A percentile compares a stretch with the other conserved stretches of the same genome.
phyloP scores from a whole-genome alignment of 1,140 invertebrate genomes.

The Homarus americanus region DNA sequence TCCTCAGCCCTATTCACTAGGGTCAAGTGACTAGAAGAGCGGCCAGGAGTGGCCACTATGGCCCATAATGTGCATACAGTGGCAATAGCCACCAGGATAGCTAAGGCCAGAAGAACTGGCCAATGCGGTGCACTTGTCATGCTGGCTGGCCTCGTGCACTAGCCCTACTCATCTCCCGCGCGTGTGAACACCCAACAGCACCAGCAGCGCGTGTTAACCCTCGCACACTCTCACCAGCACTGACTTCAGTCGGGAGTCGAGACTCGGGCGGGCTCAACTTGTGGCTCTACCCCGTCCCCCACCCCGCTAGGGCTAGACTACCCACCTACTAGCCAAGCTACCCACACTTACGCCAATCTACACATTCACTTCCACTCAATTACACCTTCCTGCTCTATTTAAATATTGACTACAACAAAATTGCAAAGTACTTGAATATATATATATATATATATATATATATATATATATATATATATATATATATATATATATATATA shows the following conservation, averaged over 20 bases:
- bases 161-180: slow-evolving; percentile 15
- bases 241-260: too few species aligned
- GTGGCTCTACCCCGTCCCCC: not conserved
- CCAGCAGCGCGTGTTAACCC: slow-evolving; percentile 8
- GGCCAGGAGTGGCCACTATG: slow-evolving; percentile 18
- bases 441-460: too few species aligned
- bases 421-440: too few species aligned
- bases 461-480: too few species aligned
- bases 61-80: not conserved
- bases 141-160: slow-evolving; percentile 9
- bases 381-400: too few species aligned
- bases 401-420: too few species aligned
- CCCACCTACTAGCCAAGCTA: not conserved
- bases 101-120: slow-evolving; percentile 20
- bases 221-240: not conserved
- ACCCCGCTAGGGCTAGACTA: not conserved
- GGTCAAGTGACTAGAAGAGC: slow-evolving; percentile 33
- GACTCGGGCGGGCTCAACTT: not conserved
- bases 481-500: too few species aligned
- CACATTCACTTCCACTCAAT: too few species aligned
- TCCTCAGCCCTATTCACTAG: slow-evolving; percentile 19
- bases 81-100: slow-evolving; percentile 9
- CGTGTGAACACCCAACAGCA: not conserved
- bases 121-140: slow-evolving; percentile 31
- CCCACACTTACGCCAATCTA: not conserved